A percentile compares a stretch with the other conserved stretches of the same genome.
These are phyloP conservation scores for Eleutherodactylus coqui DNA, from an alignment of 2,797 vertebrate species.

Conservation along the genomic window DNA sequence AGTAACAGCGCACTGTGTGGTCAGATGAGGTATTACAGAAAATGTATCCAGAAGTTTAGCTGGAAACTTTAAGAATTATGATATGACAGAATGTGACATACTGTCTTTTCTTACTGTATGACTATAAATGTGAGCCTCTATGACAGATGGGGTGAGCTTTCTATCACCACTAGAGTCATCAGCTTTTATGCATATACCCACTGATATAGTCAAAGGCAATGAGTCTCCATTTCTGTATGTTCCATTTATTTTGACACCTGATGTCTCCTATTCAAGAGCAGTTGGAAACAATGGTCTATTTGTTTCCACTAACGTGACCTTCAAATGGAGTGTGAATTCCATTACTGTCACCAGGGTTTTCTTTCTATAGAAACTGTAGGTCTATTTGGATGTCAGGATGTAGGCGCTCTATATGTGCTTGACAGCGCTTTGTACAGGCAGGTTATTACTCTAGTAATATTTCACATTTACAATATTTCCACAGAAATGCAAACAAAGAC, in stretches of 20 bases:
- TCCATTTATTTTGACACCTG: not conserved
- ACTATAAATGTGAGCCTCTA: too few species aligned
- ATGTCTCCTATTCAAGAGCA: not conserved
- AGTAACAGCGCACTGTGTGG: not conserved
- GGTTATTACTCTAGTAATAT: not conserved
- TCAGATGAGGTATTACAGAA: not conserved
- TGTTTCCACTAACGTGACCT: constrained; percentile 6
- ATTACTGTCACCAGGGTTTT: not conserved
- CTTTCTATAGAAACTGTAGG: not conserved
- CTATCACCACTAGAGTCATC: not conserved
- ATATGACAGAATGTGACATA: too few species aligned
- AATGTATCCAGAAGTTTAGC: not conserved
- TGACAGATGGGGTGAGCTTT: too few species aligned
- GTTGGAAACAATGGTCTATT: constrained; percentile 3
- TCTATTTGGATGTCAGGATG: not conserved
- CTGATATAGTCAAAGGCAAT: not conserved
- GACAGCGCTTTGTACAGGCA: not conserved
- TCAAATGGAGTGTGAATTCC: not conserved
- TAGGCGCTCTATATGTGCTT: not conserved
- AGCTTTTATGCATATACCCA: not conserved
- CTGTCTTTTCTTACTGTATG: too few species aligned
- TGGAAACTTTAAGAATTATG: not conserved
- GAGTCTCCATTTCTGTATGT: not conserved
- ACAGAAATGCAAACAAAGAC: not conserved
- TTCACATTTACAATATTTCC: not conserved